A percentile compares a stretch with the other conserved stretches of the same genome.
Conservation (phyloP, 2,797 vertebrate genomes). For the Hoplostethus mediterraneus region DNA sequence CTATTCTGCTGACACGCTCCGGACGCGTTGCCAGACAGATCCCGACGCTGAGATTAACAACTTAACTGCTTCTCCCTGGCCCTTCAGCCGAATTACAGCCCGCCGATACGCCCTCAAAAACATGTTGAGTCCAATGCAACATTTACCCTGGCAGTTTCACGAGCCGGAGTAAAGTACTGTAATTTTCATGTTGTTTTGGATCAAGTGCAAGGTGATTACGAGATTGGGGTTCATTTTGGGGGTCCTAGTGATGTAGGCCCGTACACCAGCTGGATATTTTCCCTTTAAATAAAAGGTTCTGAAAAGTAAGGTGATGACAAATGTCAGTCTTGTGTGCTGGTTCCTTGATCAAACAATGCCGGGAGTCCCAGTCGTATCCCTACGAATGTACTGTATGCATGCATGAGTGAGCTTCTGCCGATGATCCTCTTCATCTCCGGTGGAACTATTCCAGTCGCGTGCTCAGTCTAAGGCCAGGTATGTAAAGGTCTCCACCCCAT, state of each 20-base stretch:
- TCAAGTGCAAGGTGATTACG: conserved; percentile 55
- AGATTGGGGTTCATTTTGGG: conserved; percentile 53
- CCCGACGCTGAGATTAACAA: conserved; percentile 75
- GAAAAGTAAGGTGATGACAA: conserved; percentile 44
- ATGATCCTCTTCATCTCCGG: neutral
- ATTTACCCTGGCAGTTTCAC: conserved; percentile 71
- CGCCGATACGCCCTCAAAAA: conserved; percentile 54
- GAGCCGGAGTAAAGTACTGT: conserved; percentile 50
- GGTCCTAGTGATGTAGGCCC: conserved; percentile 45
- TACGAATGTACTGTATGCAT: neutral
- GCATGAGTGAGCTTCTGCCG: neutral
- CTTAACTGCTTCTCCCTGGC: conserved; percentile 63
- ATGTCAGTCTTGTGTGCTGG: conserved; percentile 28
- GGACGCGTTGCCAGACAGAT: conserved; percentile 71
- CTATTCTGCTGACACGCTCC: conserved; percentile 54
- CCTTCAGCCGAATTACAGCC: conserved; percentile 51
- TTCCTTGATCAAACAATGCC: conserved; percentile 40
- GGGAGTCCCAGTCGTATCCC: conserved; percentile 20
- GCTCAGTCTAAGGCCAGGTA: conserved; percentile 54
- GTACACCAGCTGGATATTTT: conserved; percentile 58
- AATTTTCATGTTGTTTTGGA: conserved; percentile 63
- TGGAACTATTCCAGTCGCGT: conserved; percentile 42
- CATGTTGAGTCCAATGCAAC: conserved; percentile 60
- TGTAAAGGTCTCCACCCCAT: conserved; percentile 22
- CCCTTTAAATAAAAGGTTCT: conserved; percentile 48